A percentile compares a stretch with the other conserved stretches of the same genome.
Conservation (phyloP, 2,797 vertebrate species). For the Platalea minor region DNA sequence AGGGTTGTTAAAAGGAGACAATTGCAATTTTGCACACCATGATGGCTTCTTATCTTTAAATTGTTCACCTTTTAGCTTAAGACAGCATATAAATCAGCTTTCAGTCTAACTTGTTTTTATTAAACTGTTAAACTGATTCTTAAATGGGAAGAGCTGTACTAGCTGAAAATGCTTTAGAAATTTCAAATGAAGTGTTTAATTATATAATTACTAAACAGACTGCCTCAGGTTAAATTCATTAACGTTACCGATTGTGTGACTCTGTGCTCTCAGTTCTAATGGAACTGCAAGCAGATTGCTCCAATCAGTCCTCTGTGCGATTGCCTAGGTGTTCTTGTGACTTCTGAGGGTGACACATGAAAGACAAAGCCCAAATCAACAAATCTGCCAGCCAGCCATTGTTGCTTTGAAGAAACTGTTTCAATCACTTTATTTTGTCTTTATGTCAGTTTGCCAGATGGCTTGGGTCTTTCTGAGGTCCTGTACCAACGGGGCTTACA, state of each 20-base stretch:
- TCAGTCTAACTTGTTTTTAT: background rate
- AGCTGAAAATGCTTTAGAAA: background rate
- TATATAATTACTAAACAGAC: slow-evolving; percentile 77
- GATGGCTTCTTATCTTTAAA: slow-evolving; percentile 53
- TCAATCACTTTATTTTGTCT: slow-evolving; percentile 91
- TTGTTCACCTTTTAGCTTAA: slow-evolving; percentile 44
- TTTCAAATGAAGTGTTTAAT: slow-evolving; percentile 68
- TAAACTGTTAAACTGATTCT: slow-evolving; percentile 23
- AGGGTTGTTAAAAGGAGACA: slow-evolving; percentile 29
- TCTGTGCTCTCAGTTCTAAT: slow-evolving; percentile 58
- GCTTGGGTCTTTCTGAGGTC: slow-evolving; percentile 91
- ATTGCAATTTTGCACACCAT: slow-evolving; percentile 13
- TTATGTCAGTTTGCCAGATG: slow-evolving; percentile 93
- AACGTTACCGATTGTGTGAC: slow-evolving; percentile 59
- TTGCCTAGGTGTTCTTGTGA: slow-evolving; percentile 90
- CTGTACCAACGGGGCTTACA: slow-evolving; percentile 84
- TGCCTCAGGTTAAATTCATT: slow-evolving; percentile 80
- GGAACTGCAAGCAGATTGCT: slow-evolving; percentile 73
- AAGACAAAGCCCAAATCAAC: slow-evolving; percentile 93
- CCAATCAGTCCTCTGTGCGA: slow-evolving; percentile 79
- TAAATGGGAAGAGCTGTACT: slow-evolving; percentile 25
- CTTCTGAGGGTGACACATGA: slow-evolving; percentile 90
- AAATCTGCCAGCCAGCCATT: slow-evolving; percentile 83
- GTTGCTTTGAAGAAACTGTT: slow-evolving; percentile 89
- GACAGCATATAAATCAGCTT: slow-evolving; percentile 9